These are phyloP conservation scores for Crypturellus undulatus DNA, from an alignment of 2,113 vertebrate genomes.

Conservation along the genomic window DNA sequence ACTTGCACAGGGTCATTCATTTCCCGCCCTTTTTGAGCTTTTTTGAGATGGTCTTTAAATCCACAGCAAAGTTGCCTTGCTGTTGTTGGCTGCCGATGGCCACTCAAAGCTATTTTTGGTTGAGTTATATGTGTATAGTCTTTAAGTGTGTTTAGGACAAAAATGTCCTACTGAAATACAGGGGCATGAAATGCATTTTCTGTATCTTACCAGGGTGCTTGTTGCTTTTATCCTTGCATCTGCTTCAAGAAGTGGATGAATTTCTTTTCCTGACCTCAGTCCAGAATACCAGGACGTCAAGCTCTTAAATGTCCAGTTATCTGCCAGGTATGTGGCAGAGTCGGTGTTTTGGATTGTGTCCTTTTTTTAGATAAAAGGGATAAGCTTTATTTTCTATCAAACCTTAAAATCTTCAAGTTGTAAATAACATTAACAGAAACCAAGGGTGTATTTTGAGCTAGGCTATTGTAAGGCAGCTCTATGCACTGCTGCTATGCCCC, in stretches of 20 bases:
- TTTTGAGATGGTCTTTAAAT: not conserved
- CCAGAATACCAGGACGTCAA: not conserved
- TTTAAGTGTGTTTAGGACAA: not conserved
- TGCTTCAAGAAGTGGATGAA: not conserved
- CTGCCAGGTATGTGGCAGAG: fast-evolving
- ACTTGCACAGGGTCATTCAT: not conserved
- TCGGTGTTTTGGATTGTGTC: not conserved
- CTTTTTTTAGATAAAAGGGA: not conserved
- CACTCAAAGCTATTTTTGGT: fast-evolving
- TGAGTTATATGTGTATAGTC: not conserved
- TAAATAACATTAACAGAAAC: not conserved
- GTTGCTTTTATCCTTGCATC: not conserved
- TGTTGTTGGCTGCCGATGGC: not conserved
- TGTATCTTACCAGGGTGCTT: not conserved
- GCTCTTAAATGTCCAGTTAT: not conserved
- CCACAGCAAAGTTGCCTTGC: not conserved
- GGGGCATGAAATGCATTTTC: not conserved
- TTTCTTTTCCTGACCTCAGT: not conserved
- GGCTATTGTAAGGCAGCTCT: not conserved
- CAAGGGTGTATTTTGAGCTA: not conserved
- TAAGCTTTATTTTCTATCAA: no score
- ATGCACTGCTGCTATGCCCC: slow-evolving; percentile 1
- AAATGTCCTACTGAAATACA: not conserved
- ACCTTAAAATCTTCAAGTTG: not conserved
- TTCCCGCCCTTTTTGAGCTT: not conserved